Conservation (phyloP, 2,797 vertebrate genomes). For the Aplochiton taeniatus region DNA sequence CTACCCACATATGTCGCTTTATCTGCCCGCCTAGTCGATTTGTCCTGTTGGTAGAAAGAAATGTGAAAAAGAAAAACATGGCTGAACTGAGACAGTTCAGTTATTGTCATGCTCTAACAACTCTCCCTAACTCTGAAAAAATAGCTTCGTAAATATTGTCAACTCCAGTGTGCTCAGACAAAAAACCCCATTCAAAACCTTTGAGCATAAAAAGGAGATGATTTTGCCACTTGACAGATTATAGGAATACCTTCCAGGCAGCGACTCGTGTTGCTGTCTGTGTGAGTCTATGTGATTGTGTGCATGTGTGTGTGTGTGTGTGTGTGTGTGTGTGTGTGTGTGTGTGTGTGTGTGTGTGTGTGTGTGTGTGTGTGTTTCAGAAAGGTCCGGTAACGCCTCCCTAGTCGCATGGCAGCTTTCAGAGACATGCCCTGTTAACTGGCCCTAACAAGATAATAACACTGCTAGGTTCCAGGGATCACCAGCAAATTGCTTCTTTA, state of each 20-base stretch:
- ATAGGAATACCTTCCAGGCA: slow-evolving; percentile 50
- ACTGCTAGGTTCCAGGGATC: slow-evolving; percentile 41
- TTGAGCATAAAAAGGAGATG: slow-evolving; percentile 34
- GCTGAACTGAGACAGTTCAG: slow-evolving; percentile 11
- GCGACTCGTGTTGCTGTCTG: slow-evolving; percentile 42
- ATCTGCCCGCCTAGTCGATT: background rate
- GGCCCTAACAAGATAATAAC: slow-evolving; percentile 67
- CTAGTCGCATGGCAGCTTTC: slow-evolving; percentile 42
- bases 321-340: slow-evolving; percentile 29
- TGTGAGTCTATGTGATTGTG: slow-evolving; percentile 3
- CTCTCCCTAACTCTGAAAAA: slow-evolving; percentile 16
- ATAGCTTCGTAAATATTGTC: slow-evolving; percentile 26
- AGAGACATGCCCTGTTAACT: slow-evolving; percentile 57
- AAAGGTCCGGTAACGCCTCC: slow-evolving; percentile 36
- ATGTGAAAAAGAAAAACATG: background rate
- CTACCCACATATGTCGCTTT: slow-evolving; percentile 7
- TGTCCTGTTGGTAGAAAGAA: background rate
- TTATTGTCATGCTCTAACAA: slow-evolving; percentile 13
- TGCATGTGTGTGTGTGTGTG: slow-evolving; percentile 31
- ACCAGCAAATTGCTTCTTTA: slow-evolving; percentile 56
- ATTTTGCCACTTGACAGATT: slow-evolving; percentile 48
- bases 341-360: slow-evolving; percentile 24
- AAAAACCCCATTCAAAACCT: slow-evolving; percentile 29
- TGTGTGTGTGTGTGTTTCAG: slow-evolving; percentile 31
- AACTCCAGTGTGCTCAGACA: slow-evolving; percentile 29